Base-by-base conservation (phyloP, 2,797 vertebrate genomes). In the Cephalopachus bancanus region DNA sequence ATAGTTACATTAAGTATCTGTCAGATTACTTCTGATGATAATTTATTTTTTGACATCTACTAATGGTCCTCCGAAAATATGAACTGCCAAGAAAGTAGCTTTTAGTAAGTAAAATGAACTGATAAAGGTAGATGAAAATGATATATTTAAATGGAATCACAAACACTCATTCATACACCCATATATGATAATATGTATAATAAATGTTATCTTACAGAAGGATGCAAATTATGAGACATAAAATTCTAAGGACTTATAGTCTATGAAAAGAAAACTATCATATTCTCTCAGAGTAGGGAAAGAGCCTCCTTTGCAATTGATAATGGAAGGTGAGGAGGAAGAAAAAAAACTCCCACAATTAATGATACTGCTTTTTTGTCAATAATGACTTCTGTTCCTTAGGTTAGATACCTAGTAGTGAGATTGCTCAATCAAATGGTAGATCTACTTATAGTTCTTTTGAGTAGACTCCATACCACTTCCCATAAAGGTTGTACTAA, bases 1-100 rank as follows among this genome's bases (percentile, higher is more conserved):
- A 9, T 71, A 92, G 44, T 83, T 95, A 88, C 7, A 86, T 93
- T 95, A 91, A 95, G 24, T 87, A 93, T 91, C 37, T 67, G 28
- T 83, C 71, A 95, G 22, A 72, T 88, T 89, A 59, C 44, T 8
- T n/a, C 37, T 79, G n/a, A 55, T 78, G 19, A 53, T 64, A 78
- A 89, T 88, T 87, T 92, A 72, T 71, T 65, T 62, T 93, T 94
- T 94, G 71, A 86, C 2, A 91, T 78, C 10, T 80, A 67, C 0
- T 75, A 84, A 74, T 81, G 79, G 10, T 90, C 76, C 89, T 64
- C 28, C 0, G 17, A 92, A 80, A 93, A 1, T 24, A 64, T 62
- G 9, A 80, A 83, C 94, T 57, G 7, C 12, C n/a, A 37, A 83
- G 30, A 83, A 72, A 20, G 0, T 26, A 92, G 20, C 3, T 89